phyloP scores from a whole-genome alignment of 2,888 invertebrate species.

The Lissonota sp. region DNA sequence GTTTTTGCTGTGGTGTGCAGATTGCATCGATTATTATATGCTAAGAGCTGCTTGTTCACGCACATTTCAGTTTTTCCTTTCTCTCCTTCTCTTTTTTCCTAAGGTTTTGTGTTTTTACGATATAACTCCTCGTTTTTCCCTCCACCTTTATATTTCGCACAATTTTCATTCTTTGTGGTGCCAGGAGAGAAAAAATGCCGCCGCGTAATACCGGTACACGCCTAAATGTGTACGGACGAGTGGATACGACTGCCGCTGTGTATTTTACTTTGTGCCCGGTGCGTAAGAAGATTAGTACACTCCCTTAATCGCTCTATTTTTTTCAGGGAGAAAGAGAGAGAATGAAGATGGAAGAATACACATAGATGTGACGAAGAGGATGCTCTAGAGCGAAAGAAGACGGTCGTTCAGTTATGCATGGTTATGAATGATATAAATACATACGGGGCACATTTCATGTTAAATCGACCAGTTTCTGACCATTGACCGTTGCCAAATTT shows the following conservation, averaged over 20 bases:
- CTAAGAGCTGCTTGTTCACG: constrained; percentile 39
- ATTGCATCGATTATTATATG: constrained; percentile 62
- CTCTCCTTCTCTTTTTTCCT: constrained; percentile 22
- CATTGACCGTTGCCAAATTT: too few relatives aligned
- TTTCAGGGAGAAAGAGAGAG: constrained; percentile 43
- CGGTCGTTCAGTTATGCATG: constrained; percentile 6
- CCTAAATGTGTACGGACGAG: constrained; percentile 61
- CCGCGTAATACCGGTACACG: constrained; percentile 68
- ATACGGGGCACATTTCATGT: too few relatives aligned
- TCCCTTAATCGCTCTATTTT: constrained; percentile 50
- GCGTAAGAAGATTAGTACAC: constrained; percentile 82
- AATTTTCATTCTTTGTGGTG: constrained; percentile 59
- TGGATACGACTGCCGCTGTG: constrained; percentile 67
- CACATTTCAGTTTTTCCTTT: constrained; percentile 40
- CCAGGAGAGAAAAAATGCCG: constrained; percentile 53
- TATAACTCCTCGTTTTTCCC: not conserved
- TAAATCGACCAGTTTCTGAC: too few relatives aligned
- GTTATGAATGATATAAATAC: too few relatives aligned
- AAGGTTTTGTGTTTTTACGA: constrained; percentile 51
- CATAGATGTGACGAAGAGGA: constrained; percentile 27
- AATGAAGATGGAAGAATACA: constrained; percentile 8
- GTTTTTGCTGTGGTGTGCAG: constrained; percentile 46
- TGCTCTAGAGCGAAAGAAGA: constrained; percentile 1
- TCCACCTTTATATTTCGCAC: constrained; percentile 12
- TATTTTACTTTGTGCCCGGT: constrained; percentile 82